phyloP scores from a whole-genome alignment of 2,888 invertebrate species.

The Chrysolina oricalcia region DNA sequence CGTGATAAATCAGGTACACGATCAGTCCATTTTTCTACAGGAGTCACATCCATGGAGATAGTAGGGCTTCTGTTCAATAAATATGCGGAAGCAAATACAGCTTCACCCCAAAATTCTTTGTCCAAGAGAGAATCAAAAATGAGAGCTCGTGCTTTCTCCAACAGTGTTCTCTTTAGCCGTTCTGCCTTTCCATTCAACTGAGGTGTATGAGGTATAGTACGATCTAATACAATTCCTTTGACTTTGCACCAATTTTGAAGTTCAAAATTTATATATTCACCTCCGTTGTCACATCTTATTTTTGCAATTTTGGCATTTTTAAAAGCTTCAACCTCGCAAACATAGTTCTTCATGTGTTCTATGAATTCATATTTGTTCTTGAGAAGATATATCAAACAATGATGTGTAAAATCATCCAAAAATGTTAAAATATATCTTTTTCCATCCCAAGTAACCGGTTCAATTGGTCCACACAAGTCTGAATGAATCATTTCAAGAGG shows the following conservation, averaged over 20 bases:
- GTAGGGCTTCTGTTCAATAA: constrained; percentile 48
- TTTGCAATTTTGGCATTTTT: constrained; percentile 41
- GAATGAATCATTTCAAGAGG: constrained; percentile 64
- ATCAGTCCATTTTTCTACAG: too few relatives aligned
- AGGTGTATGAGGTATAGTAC: constrained; percentile 50
- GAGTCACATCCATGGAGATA: constrained; percentile 43
- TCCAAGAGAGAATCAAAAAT: constrained; percentile 37
- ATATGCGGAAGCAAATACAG: constrained; percentile 41
- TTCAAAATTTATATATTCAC: too few relatives aligned
- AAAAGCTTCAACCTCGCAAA: constrained; percentile 44
- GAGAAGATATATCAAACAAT: neutral
- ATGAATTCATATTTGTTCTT: constrained; percentile 34
- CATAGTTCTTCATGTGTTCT: constrained; percentile 35
- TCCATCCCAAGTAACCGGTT: constrained; percentile 60
- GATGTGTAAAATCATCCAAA: constrained; percentile 41
- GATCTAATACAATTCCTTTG: constrained; percentile 48
- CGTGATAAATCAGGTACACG: too few relatives aligned
- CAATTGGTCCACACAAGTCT: constrained; percentile 63
- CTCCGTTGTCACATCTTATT: too few relatives aligned
- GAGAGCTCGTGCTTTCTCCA: too few relatives aligned
- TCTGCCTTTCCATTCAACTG: constrained; percentile 52
- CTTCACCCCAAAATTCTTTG: constrained; percentile 51
- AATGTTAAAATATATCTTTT: constrained; percentile 59
- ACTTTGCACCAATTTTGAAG: constrained; percentile 47
- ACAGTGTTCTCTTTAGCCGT: constrained; percentile 52